Base-by-base conservation (phyloP, 1,140 invertebrate species). In the Phenacoccus solenopsis region DNA sequence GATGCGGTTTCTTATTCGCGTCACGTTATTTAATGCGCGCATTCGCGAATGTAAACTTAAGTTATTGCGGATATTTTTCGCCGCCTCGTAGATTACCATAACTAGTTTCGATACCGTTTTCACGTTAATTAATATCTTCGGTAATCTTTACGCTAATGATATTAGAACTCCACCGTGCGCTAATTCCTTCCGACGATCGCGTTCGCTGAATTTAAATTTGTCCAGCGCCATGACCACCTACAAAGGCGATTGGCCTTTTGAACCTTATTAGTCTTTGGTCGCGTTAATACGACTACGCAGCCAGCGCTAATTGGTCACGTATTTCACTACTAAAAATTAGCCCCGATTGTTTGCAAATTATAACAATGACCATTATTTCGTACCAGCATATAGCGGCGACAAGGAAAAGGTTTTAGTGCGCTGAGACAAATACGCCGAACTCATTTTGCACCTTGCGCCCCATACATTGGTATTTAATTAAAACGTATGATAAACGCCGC, bases 261-360 rank as follows among this genome's bases (percentile, higher is more conserved):
- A 49, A 49, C 38, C 38, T 49, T 49, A 49, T 49, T 49, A 49
- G 38, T 49, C n/a, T n/a, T 49, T n/a, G 38, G 38, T 49, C n/a
- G n/a, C n/a, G n/a, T n/a, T n/a, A n/a, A 49, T 49, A 9, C 12
- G 20, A 16, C 38, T n/a, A 16, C 38, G 38, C 12, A 13, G 38
- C 59, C 21, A 4, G 32, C 59, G 59, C 59, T 64, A 64, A 64
- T 64, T 64, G 25, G 59, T 64, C 59, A 64, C 59, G 59, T 64
- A 64, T 64, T 64, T 64, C 59, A 22, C 59, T 64, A 27, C 22
- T 25, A 64, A 64, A 64, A 64, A 64, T 64, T 64, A 27, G 59
- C 21, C n/a, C n/a, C 59, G 59, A 64, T 64, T 64, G 59, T 64
- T 64, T 64, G 59, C 59, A 64, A 64, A 64, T 64, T 64, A 64